Base-by-base conservation (phyloP, 2,888 invertebrate genomes). In the Coleophora deauratella region DNA sequence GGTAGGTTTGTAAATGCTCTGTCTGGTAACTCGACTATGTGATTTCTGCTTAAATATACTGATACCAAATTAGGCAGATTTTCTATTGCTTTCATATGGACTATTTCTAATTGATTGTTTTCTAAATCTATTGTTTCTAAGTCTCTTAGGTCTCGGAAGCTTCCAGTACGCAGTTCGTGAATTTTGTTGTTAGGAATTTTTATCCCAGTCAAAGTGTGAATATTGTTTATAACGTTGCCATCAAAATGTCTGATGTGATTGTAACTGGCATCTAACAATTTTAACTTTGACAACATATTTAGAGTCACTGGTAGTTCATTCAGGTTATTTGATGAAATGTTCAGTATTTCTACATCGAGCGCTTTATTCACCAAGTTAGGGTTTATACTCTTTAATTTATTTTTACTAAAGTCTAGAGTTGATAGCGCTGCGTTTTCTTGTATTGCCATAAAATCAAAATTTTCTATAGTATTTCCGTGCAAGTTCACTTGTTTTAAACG, bases 261-360 rank as follows among this genome's bases (percentile, higher is more conserved):
- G 64, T 89, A 90, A 61, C 93, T 93, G 43, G 95, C 82, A 67
- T 96, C 94, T 36, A 96, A 80, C 42, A 90, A 80, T 65, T 90
- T 90, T 12, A 96, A 76, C 50, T 89, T 88, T 15, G 89, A 87
- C 49, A 95, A 78, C 48, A 90, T 88, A 41, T 90, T 90, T 39
- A 95, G 73, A 28, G 91, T 90, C 39, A 87, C 79, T 3, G 95
- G 94, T 45, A 96, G 84, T 59, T 91, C 89, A 13, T 89, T 87
- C 38, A 96, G 73, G 42, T 88, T 89, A 68, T 96, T 96, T 44
- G 92, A 90, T 0, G 95, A 94, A 40, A 93, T 88, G 66, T 94
- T 92, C 27, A 96, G 71, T 50, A 89, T 88, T 72, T 93, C 90
- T 35, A 96, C 82, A 35, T 91, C 88, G 47, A 91, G 86, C 38